Percentiles rank a stretch among this genome's conserved stretches.
These are phyloP conservation scores for Dicranocentrus wangi DNA, from an alignment of 2,888 invertebrate species.

Conservation along the genomic window DNA sequence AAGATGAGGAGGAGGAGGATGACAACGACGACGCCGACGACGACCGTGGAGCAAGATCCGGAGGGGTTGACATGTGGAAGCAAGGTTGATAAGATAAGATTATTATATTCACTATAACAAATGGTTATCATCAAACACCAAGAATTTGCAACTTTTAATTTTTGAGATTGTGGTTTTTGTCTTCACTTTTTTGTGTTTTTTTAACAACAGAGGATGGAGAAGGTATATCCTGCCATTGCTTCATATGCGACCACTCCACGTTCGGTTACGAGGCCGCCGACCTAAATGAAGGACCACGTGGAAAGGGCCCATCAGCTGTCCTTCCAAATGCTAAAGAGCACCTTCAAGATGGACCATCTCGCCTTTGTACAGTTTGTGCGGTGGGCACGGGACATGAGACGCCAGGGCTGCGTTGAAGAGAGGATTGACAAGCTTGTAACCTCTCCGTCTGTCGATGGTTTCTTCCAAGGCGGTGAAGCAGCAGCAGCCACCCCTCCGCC, in stretches of 20 bases:
- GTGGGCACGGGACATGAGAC: conserved; percentile 40
- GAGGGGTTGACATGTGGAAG: conserved; percentile 29
- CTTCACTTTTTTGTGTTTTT: background rate
- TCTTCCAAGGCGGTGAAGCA: background rate
- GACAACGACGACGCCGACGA: conserved; percentile 17
- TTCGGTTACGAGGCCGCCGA: conserved; percentile 43
- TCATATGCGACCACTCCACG: conserved; percentile 32
- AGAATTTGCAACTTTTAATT: too few species aligned
- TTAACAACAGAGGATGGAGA: conserved; percentile 41
- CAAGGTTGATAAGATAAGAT: too few species aligned
- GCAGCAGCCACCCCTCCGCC: conserved; percentile 5
- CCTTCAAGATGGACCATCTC: conserved; percentile 17
- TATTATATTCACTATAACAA: background rate
- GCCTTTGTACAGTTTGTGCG: conserved; percentile 50
- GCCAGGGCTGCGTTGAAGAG: background rate
- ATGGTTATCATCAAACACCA: background rate
- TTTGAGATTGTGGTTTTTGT: too few species aligned
- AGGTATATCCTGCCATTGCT: conserved; percentile 25
- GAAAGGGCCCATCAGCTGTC: conserved; percentile 34
- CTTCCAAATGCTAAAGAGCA: conserved; percentile 35
- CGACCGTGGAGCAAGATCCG: background rate
- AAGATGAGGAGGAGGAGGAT: background rate
- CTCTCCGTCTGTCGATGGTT: background rate
- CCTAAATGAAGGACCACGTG: conserved; percentile 39
- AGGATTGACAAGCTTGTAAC: background rate